Evolutionary conservation across 2,888 invertebrate species (phyloP), one percentile per base, ranked within the genome.

Genomic region (Achlya flavicornis): DNA sequence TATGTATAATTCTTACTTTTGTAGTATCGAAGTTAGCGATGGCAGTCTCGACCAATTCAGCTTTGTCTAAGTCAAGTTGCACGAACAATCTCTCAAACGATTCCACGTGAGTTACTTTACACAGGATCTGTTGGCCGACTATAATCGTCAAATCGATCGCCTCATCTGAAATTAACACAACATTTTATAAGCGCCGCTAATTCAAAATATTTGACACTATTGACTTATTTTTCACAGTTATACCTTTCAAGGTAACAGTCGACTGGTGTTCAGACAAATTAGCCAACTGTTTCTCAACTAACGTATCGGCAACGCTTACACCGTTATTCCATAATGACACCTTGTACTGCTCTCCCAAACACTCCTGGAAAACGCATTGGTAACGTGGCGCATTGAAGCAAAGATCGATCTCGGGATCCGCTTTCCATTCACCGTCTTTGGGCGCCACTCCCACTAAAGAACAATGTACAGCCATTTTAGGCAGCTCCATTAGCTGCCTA

Each of bases 401-500:
- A n/a, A 92, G 84, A 66, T 95, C 94, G 62, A 95, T 94, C 58
- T 89, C 90, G 1, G 91, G 84, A 41, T 94, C 84, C 43, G 94
- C 90, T 11, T 94, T 91, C 96, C 96, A 96, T 66, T 86, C 90
- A 0, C 94, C 94, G 6, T 93, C 95, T 57, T 89, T 87, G 0
- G 96, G 95, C 26, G 92, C 83, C 2, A 97, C 94, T 46, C 95
- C 95, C 46, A 93, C 88, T 62, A 97, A 87, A 0, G 95, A 92
- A 79, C 97, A 97, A 62, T 94, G 94, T 0, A 97, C 89, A 0
- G 97, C 96, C 94, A 97, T 96, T 62, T 95, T 95, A 0, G 97
- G 96, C 26, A 96, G 83, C 4, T 92, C 91, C 84, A 96, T 93
- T 67, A 96, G 94, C 66, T 95, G 94, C 60, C 92, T 94, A 73